Evolutionary conservation across 2,113 vertebrate species (phyloP), one percentile per base, ranked within the genome.

Genomic region (Salvelinus fontinalis): DNA sequence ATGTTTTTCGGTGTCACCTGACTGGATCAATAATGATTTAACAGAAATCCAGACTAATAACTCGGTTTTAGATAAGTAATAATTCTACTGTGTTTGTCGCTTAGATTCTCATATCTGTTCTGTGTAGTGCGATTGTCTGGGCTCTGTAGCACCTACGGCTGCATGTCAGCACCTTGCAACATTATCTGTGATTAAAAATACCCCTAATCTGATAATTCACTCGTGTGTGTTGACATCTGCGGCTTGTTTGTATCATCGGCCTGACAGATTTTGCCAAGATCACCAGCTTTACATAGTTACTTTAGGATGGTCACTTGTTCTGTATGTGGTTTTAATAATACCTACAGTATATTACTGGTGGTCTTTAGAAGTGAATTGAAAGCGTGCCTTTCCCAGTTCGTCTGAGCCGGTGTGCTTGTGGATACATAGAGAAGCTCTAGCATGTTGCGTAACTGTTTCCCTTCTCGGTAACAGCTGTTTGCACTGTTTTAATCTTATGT

Each of bases 161-260:
- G 80, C 73, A 86, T 85, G 87, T 92, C 70, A 85, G 76, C 87
- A 83, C 84, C 81, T 79, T 77, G 86, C 82, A 79, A 91, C 89
- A 88, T 92, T 87, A 90, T 90, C 88, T 85, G 80, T 70, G 84
- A 81, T 93, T 93, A 92, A 91, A 92, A 92, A 93, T 91, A 92
- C 89, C 87, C 86, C 88, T 90, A 94, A 93, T 92, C 93, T 90
- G 82, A 90, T 93, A 89, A 91, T 91, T 85, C 88, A 86, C 81
- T 83, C 79, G 75, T 87, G 89, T 88, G 76, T 87, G 89, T 88
- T 86, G 85, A 86, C 75, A 83, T 85, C 79, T 81, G 74, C 70
- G 66, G 80, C 18, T 31, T 73, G 82, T 79, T 75, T 87, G 86
- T 89, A 83, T 83, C 70, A 39, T 27, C 76, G 64, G 83, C 65